Conservation (phyloP, 2,113 vertebrate genomes). For the Melierax canorus region DNA sequence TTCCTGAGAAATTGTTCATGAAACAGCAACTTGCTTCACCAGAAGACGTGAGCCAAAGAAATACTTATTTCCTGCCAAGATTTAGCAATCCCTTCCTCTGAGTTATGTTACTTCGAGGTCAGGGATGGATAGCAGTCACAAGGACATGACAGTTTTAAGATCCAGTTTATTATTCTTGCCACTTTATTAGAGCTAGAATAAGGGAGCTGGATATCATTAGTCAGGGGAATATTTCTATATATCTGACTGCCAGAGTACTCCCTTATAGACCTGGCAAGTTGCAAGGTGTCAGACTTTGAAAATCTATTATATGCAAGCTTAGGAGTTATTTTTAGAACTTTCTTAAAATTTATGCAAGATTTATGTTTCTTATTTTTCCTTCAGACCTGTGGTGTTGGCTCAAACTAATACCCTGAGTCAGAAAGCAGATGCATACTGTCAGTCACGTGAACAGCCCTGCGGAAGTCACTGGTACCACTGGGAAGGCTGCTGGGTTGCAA, state of each 20-base stretch:
- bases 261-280: background rate
- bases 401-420: background rate
- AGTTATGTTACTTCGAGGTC: background rate
- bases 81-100: background rate
- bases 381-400: background rate
- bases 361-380: constrained; percentile 1
- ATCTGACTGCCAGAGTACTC: background rate
- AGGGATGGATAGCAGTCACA: background rate
- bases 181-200: background rate
- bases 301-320: background rate
- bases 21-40: background rate
- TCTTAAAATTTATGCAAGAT: background rate
- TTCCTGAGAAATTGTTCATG: background rate
- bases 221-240: background rate
- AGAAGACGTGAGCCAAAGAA: background rate
- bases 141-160: constrained; percentile 24
- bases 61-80: background rate
- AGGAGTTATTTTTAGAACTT: background rate
- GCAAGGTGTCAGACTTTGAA: background rate
- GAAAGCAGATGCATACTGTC: background rate
- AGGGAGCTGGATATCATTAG: background rate
- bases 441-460: background rate
- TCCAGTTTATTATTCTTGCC: background rate
- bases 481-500: background rate
- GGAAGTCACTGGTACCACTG: background rate